A percentile compares a stretch with the other conserved stretches of the same genome.
Evolutionary conservation across 2,888 invertebrate species (phyloP).

Genomic region (Eucera pruinosa): DNA sequence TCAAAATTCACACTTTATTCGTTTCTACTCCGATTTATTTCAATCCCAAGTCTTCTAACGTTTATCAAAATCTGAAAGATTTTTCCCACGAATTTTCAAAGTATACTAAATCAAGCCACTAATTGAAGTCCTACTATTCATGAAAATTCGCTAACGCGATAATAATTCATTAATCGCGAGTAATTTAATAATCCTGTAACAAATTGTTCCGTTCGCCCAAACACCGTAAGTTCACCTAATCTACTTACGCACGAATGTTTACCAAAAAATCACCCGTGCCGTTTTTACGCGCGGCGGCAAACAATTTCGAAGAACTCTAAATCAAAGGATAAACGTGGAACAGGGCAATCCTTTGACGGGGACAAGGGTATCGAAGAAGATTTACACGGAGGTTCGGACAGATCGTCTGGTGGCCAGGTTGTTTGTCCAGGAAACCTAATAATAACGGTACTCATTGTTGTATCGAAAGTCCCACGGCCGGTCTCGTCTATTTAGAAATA

Average conservation of each 20-base stretch:
- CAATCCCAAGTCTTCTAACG: too few relatives aligned
- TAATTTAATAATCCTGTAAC: too few relatives aligned
- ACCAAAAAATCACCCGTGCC: background rate
- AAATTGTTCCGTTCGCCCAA: too few relatives aligned
- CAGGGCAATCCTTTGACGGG: constrained; percentile 8
- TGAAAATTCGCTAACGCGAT: too few relatives aligned
- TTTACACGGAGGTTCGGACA: constrained; percentile 36
- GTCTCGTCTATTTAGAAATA: constrained; percentile 72
- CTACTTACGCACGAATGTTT: background rate
- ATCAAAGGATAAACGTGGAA: background rate
- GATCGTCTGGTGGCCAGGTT: constrained; percentile 38
- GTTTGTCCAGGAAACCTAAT: constrained; percentile 63
- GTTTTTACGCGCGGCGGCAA: background rate
- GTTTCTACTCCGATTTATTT: too few relatives aligned
- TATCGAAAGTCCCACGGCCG: constrained; percentile 74
- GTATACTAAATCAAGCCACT: too few relatives aligned
- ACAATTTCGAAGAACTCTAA: background rate
- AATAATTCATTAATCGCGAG: too few relatives aligned
- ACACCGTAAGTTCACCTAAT: too few relatives aligned
- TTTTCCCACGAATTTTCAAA: too few relatives aligned
- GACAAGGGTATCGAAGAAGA: constrained; percentile 14
- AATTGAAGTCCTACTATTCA: too few relatives aligned
- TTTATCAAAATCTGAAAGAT: too few relatives aligned
- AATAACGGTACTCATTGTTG: constrained; percentile 77
- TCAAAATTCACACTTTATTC: too few relatives aligned